These are phyloP conservation scores for Pristionchus japonicus DNA, from an alignment of 2,888 invertebrate genomes.

Conservation along the genomic window DNA sequence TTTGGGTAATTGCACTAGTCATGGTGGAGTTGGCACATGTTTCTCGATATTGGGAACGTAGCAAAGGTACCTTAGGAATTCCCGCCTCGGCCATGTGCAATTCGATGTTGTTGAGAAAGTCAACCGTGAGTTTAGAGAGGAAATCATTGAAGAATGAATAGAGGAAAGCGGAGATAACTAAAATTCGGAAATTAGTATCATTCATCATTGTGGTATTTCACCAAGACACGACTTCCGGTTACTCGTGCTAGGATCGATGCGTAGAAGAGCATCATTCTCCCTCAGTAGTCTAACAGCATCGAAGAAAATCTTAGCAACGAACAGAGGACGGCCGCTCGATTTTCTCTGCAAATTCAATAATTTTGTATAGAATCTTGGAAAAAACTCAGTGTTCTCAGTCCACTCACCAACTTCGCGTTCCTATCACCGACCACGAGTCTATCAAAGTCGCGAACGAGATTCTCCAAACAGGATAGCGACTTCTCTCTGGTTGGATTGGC, in stretches of 20 bases:
- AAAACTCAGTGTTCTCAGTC: background rate
- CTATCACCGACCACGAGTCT: background rate
- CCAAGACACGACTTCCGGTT: background rate
- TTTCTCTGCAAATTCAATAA: background rate
- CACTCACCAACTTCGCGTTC: constrained; percentile 25
- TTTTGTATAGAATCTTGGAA: background rate
- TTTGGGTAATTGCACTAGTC: no score
- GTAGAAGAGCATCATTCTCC: background rate
- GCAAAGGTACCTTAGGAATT: background rate
- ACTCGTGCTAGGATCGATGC: background rate
- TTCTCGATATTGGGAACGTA: no score
- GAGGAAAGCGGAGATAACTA: background rate
- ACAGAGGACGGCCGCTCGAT: background rate
- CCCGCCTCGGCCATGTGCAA: constrained; percentile 14
- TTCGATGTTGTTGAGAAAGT: constrained; percentile 6
- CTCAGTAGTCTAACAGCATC: constrained; percentile 11
- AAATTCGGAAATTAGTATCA: background rate
- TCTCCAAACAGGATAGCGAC: background rate
- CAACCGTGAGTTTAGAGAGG: background rate
- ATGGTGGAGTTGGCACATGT: no score
- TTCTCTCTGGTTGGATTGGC: background rate
- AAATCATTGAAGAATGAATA: background rate
- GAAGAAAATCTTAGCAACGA: constrained; percentile 22
- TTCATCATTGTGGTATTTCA: background rate
- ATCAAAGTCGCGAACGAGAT: background rate